phyloP scores from a whole-genome alignment of 2,888 invertebrate genomes.

The Dendrolimus pini region DNA sequence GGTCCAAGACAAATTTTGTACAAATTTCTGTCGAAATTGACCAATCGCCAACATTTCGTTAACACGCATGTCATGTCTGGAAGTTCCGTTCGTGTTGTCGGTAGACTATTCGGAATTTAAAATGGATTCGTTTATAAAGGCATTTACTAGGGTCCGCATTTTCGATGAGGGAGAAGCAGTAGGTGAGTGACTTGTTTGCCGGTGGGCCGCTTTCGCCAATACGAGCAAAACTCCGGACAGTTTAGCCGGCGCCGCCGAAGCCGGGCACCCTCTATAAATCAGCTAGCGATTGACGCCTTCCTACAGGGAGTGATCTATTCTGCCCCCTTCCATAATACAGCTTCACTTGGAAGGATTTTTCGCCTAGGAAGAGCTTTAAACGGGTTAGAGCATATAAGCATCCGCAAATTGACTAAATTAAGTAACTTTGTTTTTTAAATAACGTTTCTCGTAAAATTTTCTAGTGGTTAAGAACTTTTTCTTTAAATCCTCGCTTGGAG shows the following conservation, averaged over 20 bases:
- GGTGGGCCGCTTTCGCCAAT: conserved; percentile 46
- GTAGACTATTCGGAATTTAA: conserved; percentile 68
- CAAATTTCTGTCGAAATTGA: conserved; percentile 53
- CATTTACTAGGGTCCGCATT: conserved; percentile 66
- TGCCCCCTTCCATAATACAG: conserved; percentile 60
- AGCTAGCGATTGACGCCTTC: conserved; percentile 71
- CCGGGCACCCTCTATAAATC: conserved; percentile 67
- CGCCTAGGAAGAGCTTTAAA: conserved; percentile 33
- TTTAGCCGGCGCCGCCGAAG: conserved; percentile 57
- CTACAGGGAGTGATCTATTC: conserved; percentile 75
- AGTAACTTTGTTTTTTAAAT: conserved; percentile 9
- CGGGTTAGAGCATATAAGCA: conserved; percentile 13
- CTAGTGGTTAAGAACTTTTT: no score
- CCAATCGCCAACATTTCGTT: conserved; percentile 62
- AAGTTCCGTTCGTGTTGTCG: conserved; percentile 63
- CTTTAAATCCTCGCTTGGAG: no score
- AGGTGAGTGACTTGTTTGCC: conserved; percentile 76
- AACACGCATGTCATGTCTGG: conserved; percentile 70
- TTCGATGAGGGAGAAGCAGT: conserved; percentile 65
- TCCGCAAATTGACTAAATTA: conserved; percentile 25
- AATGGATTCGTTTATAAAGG: conserved; percentile 71
- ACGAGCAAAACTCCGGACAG: conserved; percentile 68
- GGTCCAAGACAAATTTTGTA: conserved; percentile 14
- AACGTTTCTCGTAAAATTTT: conserved; percentile 3
- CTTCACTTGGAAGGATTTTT: conserved; percentile 64